Evolutionary conservation across 2,797 vertebrate genomes (phyloP), one percentile per base, ranked within the genome.

Genomic region (Artibeus lituratus): DNA sequence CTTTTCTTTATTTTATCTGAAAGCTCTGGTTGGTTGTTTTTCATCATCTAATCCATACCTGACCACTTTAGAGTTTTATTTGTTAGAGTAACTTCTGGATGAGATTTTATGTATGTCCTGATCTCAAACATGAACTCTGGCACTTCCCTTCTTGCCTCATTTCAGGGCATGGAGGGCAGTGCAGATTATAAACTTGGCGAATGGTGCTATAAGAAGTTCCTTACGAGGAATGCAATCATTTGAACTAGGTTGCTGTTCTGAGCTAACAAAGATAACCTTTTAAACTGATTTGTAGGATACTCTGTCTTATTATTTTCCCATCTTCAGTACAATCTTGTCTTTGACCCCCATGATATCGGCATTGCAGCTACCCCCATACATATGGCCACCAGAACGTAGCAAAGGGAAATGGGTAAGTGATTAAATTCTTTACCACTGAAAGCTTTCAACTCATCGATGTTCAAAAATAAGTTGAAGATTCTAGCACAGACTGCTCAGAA

Each of bases 21-120:
- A 97, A 98, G 95, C 97, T 98, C 97, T 97, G 98, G 96, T 97
- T 98, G 98, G 98, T 98, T 98, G 97, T 98, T 98, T 97, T 97
- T 97, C 96, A 95, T 98, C 97, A 97, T 97, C 90, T 95, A 98
- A 98, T 98, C 98, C 98, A 98, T 98, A 98, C 98, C 98, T 98
- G 97, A 97, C 96, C 97, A 97, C 80, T 82, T 95, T 98, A 96
- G 95, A 95, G 95, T 98, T 98, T 98, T 98, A 98, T 98, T 98
- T 98, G 98, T 98, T 97, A 94, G 98, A 97, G 96, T 98, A 96
- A 96, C 98, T 98, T 98, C 98, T 98, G 97, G 96, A 98, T 89
- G 44, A 97, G 96, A 95, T 94, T 98, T 98, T 98, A 98, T 98
- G 97, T 97, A 93, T 93, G 94, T 97, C 95, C 95, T 98, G 98